Evolutionary conservation across 2,797 vertebrate genomes (phyloP).

Genomic region (Tadarida brasiliensis): DNA sequence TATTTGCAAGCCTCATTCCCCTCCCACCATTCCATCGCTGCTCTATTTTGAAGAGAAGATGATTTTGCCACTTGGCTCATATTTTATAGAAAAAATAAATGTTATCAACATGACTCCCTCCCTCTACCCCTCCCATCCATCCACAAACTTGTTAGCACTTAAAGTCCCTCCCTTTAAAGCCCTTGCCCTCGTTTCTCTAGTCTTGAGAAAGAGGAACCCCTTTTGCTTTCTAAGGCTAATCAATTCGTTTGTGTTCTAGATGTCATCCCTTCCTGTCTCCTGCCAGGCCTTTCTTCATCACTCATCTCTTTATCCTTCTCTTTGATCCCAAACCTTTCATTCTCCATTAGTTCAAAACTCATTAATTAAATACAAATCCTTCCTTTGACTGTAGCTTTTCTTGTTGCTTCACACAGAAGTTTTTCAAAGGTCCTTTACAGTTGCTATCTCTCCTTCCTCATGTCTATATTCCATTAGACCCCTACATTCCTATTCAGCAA

Average conservation of each 20-base stretch:
- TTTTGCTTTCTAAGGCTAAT: background rate
- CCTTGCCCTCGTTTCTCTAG: background rate
- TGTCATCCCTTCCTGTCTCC: background rate
- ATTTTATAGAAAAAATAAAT: background rate
- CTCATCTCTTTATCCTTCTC: background rate
- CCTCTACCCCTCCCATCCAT: background rate
- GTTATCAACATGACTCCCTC: background rate
- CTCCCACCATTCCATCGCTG: too few species aligned
- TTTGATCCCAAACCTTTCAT: background rate
- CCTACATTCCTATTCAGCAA: background rate
- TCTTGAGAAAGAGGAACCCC: background rate
- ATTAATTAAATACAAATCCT: background rate
- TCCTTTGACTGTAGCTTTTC: background rate
- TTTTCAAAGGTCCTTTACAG: constrained; percentile 10
- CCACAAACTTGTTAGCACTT: background rate
- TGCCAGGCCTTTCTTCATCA: background rate
- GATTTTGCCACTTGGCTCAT: background rate
- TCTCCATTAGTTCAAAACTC: background rate
- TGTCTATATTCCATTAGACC: background rate
- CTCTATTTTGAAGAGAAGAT: background rate
- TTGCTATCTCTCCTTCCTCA: background rate
- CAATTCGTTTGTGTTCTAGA: background rate
- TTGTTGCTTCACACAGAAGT: background rate
- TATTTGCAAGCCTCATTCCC: background rate
- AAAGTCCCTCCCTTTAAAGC: background rate